Conservation (phyloP, 2,113 vertebrate genomes). For the Corvus moneduloides region DNA sequence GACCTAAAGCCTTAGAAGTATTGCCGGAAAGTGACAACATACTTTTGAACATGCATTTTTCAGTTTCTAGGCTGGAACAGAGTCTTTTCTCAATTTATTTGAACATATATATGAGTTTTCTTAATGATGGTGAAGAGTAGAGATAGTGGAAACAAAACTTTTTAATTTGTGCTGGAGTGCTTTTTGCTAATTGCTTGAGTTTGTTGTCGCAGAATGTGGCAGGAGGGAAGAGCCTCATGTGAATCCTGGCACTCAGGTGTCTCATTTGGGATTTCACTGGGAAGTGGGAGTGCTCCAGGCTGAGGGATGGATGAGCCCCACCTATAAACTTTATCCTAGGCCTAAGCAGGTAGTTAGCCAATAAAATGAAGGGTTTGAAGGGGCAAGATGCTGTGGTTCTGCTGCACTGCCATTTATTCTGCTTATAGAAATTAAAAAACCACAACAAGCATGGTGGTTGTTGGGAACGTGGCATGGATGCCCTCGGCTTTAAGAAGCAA, state of each 20-base stretch:
- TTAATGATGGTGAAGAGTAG: neutral
- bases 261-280: neutral
- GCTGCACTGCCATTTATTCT: neutral
- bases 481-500: neutral
- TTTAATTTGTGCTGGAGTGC: neutral
- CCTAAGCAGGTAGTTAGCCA: neutral
- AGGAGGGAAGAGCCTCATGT: neutral
- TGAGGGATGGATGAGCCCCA: neutral
- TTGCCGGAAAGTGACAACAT: neutral
- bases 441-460: neutral
- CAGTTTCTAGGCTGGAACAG: neutral
- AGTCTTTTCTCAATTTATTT: neutral
- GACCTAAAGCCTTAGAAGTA: neutral
- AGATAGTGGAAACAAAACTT: neutral
- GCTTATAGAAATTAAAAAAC: rapidly evolving
- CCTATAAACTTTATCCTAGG: neutral
- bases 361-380: neutral
- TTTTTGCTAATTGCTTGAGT: neutral
- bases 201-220: neutral
- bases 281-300: neutral
- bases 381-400: neutral
- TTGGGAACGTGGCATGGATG: rapidly evolving
- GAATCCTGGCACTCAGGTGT: rapidly evolving
- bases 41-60: neutral
- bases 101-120: neutral